A percentile compares a stretch with the other conserved stretches of the same genome.
Evolutionary conservation across 2,888 invertebrate species (phyloP).

Genomic region (Dicroscelio sp.): DNA sequence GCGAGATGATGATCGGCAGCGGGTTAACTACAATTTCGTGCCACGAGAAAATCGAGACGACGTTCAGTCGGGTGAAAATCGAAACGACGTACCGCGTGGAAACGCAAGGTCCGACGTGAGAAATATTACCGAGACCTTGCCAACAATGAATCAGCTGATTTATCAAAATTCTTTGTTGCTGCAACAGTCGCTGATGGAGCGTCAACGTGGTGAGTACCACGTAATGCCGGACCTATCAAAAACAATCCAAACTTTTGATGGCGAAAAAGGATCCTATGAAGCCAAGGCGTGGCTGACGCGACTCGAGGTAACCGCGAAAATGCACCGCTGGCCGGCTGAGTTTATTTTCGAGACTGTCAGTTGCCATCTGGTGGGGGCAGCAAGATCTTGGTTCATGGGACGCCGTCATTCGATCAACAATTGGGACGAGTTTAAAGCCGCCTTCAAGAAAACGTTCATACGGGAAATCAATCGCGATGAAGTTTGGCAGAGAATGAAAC

Average conservation of each 20-base stretch:
- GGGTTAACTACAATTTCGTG: no score
- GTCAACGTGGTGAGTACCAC: no score
- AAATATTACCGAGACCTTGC: no score
- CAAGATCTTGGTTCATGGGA: conserved; percentile 32
- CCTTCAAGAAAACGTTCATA: conserved; percentile 39
- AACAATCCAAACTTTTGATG: conserved; percentile 61
- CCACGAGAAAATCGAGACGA: no score
- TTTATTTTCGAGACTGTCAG: conserved; percentile 25
- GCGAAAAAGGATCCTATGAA: conserved; percentile 26
- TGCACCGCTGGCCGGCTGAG: conserved; percentile 52
- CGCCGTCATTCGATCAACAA: background rate
- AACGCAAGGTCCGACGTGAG: no score
- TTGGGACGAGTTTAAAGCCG: background rate
- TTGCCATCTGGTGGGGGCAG: conserved; percentile 22
- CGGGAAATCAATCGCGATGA: conserved; percentile 53
- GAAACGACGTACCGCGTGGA: no score
- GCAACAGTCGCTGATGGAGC: no score
- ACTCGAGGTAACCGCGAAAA: conserved; percentile 52
- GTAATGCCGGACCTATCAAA: conserved; percentile 58
- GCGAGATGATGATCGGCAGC: no score
- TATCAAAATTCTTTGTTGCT: no score
- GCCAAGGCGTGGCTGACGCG: conserved; percentile 54
- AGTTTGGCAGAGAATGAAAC: conserved; percentile 63
- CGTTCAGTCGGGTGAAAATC: no score
- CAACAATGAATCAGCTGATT: no score